These are phyloP conservation scores for Vicugna pacos DNA, from an alignment of 2,113 vertebrate genomes.

Conservation along the genomic window DNA sequence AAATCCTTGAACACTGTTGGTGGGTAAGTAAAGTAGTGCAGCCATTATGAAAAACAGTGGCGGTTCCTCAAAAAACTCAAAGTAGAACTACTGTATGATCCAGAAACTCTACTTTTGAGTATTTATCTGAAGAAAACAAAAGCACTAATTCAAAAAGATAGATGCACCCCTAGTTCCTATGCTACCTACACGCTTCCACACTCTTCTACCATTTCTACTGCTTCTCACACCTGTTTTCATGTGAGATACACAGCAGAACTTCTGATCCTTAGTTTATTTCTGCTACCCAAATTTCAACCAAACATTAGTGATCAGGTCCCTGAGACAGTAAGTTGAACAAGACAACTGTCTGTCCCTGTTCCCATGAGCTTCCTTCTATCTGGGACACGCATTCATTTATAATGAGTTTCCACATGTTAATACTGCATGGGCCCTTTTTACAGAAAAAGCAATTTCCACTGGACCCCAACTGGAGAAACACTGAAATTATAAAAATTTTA, in stretches of 20 bases:
- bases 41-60: neutral
- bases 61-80: neutral
- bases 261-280: neutral
- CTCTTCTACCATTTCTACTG: fast-evolving
- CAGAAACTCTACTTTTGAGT: neutral
- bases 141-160: neutral
- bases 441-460: neutral
- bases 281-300: neutral
- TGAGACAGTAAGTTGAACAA: neutral
- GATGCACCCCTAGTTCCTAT: neutral
- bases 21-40: neutral
- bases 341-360: fast-evolving
- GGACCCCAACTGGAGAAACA: neutral
- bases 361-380: neutral
- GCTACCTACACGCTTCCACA: neutral
- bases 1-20: neutral
- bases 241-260: neutral
- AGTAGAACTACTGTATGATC: neutral
- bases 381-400: neutral
- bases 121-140: neutral
- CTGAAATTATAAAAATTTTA: neutral
- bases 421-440: fast-evolving
- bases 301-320: neutral
- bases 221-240: neutral
- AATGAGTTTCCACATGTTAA: neutral